A percentile compares a stretch with the other conserved stretches of the same genome.
These are phyloP conservation scores for Beris morrisii DNA, from an alignment of 2,888 invertebrate species.

Conservation along the genomic window DNA sequence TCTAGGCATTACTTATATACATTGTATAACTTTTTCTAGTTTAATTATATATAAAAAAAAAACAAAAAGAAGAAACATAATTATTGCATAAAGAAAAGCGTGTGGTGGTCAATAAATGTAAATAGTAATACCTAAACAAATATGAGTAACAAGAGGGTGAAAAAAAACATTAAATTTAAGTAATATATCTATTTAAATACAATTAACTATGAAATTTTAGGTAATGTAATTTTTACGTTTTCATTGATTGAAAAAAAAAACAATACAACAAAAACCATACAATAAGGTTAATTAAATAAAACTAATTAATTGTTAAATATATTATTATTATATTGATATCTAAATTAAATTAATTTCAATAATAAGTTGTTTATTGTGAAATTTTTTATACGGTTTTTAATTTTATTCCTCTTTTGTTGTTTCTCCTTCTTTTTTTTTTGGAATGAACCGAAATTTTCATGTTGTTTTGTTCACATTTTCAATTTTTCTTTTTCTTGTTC, in stretches of 20 bases:
- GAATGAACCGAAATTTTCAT: too few relatives aligned
- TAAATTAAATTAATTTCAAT: conserved; percentile 31
- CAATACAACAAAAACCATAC: conserved; percentile 20
- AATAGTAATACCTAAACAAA: conserved; percentile 19
- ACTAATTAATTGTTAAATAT: conserved; percentile 22
- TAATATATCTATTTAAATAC: conserved; percentile 36
- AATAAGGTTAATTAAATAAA: conserved; percentile 25
- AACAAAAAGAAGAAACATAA: not conserved
- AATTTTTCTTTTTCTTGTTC: too few relatives aligned
- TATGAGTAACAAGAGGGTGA: conserved; percentile 27
- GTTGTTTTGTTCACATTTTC: too few relatives aligned
- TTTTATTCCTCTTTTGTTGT: too few relatives aligned
- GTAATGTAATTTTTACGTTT: conserved; percentile 23
- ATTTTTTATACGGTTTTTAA: too few relatives aligned
- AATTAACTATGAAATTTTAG: conserved; percentile 31
- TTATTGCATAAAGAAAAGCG: too few relatives aligned
- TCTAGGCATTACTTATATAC: too few relatives aligned
- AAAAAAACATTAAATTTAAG: conserved; percentile 35
- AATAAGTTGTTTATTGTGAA: too few relatives aligned
- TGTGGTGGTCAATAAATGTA: not conserved
- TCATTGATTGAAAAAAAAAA: conserved; percentile 23
- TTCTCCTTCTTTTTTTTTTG: too few relatives aligned
- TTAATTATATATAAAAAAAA: not conserved
- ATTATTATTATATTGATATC: conserved; percentile 28
- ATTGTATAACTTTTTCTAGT: too few relatives aligned